phyloP scores from a whole-genome alignment of 2,797 vertebrate species.

The Neosilurus mollespiculum region DNA sequence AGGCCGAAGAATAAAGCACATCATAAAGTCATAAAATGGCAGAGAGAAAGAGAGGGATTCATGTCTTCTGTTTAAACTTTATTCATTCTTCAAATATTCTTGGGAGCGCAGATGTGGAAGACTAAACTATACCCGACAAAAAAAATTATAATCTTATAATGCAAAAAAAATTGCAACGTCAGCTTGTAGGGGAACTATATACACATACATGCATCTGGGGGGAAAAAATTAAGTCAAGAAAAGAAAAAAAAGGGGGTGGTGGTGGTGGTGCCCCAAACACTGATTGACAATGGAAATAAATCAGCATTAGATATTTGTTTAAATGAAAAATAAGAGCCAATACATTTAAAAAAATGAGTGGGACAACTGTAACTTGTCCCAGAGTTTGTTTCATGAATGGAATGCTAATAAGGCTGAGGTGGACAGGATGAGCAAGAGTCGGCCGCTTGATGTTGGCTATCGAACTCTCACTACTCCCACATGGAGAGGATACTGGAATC shows the following conservation, averaged over 20 bases:
- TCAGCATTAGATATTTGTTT: slow-evolving; percentile 58
- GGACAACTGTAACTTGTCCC: not conserved
- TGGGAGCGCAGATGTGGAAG: not conserved
- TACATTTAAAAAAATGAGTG: not conserved
- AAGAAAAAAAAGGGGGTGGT: not conserved
- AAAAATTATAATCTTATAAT: not conserved
- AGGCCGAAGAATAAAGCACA: not conserved
- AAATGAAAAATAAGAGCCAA: slow-evolving; percentile 45
- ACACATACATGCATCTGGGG: not conserved
- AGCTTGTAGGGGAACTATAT: not conserved
- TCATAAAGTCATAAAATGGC: not conserved
- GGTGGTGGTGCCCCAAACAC: no score
- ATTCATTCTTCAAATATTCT: not conserved
- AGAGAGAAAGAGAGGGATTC: not conserved
- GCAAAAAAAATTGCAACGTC: not conserved
- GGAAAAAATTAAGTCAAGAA: not conserved
- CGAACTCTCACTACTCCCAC: not conserved
- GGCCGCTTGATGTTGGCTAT: slow-evolving; percentile 14
- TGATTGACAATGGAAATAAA: slow-evolving; percentile 44
- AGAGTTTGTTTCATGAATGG: slow-evolving; percentile 13
- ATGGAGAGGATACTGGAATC: slow-evolving; percentile 1
- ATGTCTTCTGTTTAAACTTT: not conserved
- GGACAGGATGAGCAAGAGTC: not conserved
- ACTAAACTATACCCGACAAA: not conserved
- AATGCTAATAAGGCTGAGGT: slow-evolving; percentile 9